phyloP scores from a whole-genome alignment of 2,113 vertebrate genomes.

The Eurypyga helias region DNA sequence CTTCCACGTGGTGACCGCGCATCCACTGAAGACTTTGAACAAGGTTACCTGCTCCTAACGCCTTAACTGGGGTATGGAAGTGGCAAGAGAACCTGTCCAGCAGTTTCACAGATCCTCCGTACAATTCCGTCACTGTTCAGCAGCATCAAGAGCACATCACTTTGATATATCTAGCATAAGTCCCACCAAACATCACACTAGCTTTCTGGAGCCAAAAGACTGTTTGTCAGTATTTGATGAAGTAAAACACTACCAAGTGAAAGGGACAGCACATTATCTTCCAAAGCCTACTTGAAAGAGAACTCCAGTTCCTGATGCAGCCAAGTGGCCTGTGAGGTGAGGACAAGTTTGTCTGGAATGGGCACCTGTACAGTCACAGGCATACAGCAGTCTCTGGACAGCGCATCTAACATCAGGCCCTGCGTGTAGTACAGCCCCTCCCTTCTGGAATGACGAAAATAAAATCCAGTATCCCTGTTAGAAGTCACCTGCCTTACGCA shows the following conservation, averaged over 20 bases:
- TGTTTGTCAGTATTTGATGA: background rate
- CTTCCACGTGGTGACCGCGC: background rate
- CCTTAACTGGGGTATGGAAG: background rate
- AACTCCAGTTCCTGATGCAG: fast-evolving
- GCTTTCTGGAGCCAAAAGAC: background rate
- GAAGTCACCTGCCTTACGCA: background rate
- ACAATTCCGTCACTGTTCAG: background rate
- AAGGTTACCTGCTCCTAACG: background rate
- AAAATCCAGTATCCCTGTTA: background rate
- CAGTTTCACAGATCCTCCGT: background rate
- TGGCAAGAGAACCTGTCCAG: fast-evolving
- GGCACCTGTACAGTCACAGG: background rate
- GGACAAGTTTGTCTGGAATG: background rate
- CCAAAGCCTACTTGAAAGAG: background rate
- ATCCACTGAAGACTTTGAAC: background rate
- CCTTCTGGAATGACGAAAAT: background rate
- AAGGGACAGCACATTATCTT: background rate
- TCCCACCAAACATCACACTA: fast-evolving
- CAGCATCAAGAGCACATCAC: background rate
- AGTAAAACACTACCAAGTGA: background rate
- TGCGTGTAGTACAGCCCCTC: fast-evolving
- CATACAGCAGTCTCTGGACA: background rate
- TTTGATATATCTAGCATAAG: background rate
- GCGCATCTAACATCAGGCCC: background rate
- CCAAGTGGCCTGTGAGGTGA: background rate